A percentile compares a stretch with the other conserved stretches of the same genome.
phyloP scores from a whole-genome alignment of 2,797 vertebrate species.

The Iguana delicatissima region DNA sequence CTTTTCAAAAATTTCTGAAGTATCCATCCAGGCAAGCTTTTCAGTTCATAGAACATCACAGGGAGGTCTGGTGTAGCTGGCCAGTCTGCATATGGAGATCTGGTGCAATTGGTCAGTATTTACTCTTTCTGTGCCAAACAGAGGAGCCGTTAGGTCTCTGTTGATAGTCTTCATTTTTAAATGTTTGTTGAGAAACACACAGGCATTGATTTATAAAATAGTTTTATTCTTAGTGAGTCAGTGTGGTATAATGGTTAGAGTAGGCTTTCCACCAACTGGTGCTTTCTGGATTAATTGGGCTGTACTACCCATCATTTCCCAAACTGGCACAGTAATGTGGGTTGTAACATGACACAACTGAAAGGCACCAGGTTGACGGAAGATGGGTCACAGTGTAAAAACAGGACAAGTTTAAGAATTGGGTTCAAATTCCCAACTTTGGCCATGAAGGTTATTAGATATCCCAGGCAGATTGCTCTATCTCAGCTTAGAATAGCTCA shows the following conservation, averaged over 20 bases:
- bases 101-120: neutral
- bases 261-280: neutral
- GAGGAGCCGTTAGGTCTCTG: neutral
- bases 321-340: too few relatives aligned
- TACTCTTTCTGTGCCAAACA: neutral
- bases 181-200: neutral
- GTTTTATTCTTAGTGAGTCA: neutral
- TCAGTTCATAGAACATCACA: neutral
- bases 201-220: neutral
- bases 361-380: neutral
- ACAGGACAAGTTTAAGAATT: accelerated
- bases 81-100: too few relatives aligned
- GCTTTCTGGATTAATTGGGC: neutral
- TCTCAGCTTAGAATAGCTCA: neutral
- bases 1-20: too few relatives aligned
- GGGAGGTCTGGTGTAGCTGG: too few relatives aligned
- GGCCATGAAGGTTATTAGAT: too few relatives aligned
- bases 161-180: neutral
- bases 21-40: neutral
- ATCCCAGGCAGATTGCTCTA: neutral
- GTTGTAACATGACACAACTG: neutral
- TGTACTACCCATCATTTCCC: too few relatives aligned
- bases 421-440: neutral
- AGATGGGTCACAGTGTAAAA: neutral
- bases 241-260: neutral